Percentiles rank a stretch among this genome's conserved stretches.
These are phyloP conservation scores for Melanostoma scalare DNA, from an alignment of 2,888 invertebrate species.

Conservation along the genomic window DNA sequence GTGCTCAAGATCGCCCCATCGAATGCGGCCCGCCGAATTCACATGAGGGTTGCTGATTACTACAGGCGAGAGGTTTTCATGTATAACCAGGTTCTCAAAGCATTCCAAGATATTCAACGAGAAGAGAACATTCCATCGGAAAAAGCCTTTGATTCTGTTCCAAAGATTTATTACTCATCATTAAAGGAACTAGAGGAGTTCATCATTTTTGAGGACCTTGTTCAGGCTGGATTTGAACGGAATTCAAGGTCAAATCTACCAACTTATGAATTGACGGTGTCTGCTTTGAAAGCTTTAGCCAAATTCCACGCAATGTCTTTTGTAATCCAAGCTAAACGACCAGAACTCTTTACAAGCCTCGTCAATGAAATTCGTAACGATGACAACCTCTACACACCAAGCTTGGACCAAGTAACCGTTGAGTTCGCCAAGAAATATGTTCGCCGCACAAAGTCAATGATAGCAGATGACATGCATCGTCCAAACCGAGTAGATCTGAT, in stretches of 20 bases:
- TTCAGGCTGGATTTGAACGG: constrained; percentile 70
- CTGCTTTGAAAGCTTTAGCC: constrained; percentile 81
- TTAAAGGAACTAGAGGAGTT: constrained; percentile 76
- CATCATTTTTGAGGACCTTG: constrained; percentile 77
- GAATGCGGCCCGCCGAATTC: constrained; percentile 76
- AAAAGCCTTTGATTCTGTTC: constrained; percentile 70
- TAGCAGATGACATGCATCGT: constrained; percentile 73
- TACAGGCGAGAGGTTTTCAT: constrained; percentile 78
- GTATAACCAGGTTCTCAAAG: constrained; percentile 76
- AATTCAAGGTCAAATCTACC: constrained; percentile 79
- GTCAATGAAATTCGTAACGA: constrained; percentile 69
- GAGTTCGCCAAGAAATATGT: constrained; percentile 78
- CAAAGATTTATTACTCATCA: constrained; percentile 75
- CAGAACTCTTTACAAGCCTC: constrained; percentile 72
- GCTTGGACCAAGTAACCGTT: constrained; percentile 75
- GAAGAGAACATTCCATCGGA: constrained; percentile 33
- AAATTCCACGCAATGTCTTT: constrained; percentile 83
- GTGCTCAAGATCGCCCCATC: constrained; percentile 78
- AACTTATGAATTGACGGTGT: constrained; percentile 80
- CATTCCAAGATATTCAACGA: constrained; percentile 71
- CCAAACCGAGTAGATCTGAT: constrained; percentile 35
- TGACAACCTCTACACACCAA: constrained; percentile 77
- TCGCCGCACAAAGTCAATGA: constrained; percentile 74
- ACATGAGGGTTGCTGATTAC: constrained; percentile 76
- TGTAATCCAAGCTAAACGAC: constrained; percentile 78